phyloP scores from a whole-genome alignment of 2,113 vertebrate genomes.

The Euleptes europaea region DNA sequence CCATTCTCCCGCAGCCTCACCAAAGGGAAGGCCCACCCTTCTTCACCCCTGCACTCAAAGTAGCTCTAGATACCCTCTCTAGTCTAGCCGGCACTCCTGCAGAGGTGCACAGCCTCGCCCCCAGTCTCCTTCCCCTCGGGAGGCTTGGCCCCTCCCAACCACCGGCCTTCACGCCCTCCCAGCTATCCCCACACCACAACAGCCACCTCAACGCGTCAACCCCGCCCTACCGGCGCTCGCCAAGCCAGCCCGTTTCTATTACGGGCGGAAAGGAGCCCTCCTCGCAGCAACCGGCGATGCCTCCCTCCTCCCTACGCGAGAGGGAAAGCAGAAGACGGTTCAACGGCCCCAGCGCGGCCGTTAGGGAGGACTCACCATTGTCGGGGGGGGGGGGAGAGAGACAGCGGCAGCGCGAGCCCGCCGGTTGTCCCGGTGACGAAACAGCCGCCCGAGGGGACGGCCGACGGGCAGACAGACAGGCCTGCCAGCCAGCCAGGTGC shows the following conservation, averaged over 20 bases:
- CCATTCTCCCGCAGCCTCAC: neutral
- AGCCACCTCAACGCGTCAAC: neutral
- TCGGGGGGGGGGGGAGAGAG: neutral
- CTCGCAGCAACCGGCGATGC: no score
- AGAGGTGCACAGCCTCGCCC: neutral
- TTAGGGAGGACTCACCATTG: neutral
- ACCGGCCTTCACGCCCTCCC: neutral
- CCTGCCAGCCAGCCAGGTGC: neutral
- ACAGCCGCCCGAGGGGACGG: neutral
- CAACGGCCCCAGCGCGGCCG: neutral
- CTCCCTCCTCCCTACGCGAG: neutral
- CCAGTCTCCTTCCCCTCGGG: neutral
- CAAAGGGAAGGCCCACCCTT: neutral
- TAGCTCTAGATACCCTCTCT: no score
- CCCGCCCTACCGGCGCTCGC: neutral
- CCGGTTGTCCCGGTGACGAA: neutral
- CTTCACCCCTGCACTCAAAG: neutral
- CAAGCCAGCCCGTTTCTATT: neutral
- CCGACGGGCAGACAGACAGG: neutral
- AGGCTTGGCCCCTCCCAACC: neutral
- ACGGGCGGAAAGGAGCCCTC: no score
- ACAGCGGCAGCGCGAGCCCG: neutral
- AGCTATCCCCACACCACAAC: neutral
- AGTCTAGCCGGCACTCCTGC: no score
- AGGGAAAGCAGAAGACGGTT: neutral